Conservation (phyloP, 2,113 vertebrate species). For the Gallinago paraguaiae region DNA sequence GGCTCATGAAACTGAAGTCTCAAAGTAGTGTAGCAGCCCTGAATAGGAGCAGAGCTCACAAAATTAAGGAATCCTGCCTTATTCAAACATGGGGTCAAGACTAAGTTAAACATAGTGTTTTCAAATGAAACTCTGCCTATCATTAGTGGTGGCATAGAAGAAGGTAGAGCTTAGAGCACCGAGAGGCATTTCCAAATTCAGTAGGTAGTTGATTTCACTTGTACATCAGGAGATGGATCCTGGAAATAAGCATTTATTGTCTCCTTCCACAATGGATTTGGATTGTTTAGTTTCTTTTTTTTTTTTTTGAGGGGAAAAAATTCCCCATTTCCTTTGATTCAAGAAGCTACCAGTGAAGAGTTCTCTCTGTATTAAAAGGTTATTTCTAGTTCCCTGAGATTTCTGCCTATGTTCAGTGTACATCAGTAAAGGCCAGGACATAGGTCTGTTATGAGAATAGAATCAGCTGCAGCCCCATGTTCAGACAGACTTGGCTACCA, state of each 20-base stretch:
- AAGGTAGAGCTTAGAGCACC: background rate
- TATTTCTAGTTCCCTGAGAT: background rate
- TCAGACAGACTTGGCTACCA: background rate
- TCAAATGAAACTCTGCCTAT: background rate
- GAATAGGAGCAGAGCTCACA: background rate
- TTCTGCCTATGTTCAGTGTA: background rate
- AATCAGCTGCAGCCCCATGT: background rate
- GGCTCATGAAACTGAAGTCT: background rate
- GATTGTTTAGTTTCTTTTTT: background rate
- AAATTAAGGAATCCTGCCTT: background rate
- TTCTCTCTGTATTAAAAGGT: background rate
- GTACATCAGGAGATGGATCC: background rate
- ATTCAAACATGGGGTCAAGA: accelerated
- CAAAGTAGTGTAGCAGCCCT: background rate
- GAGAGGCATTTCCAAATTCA: background rate
- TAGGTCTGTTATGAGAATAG: background rate
- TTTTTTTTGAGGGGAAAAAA: background rate
- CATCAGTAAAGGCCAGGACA: background rate
- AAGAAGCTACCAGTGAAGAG: background rate
- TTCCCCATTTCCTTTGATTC: background rate
- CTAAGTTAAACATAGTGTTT: background rate
- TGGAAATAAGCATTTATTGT: background rate
- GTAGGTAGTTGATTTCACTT: background rate
- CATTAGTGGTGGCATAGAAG: background rate
- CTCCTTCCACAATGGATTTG: background rate